Conservation (phyloP, 2,113 vertebrate species). For the Gallinago paraguaiae region DNA sequence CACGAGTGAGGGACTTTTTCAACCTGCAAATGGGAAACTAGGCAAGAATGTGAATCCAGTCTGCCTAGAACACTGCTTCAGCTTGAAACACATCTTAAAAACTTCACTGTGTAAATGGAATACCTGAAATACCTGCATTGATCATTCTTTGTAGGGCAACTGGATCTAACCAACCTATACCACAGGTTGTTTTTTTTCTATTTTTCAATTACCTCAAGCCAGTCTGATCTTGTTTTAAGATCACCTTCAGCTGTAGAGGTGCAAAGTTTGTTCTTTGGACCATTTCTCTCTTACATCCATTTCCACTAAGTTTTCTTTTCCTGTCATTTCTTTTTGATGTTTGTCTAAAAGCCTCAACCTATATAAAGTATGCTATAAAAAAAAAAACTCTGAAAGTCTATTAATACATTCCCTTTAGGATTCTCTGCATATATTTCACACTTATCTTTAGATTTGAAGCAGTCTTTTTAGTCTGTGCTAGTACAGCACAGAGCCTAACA, state of each 20-base stretch:
- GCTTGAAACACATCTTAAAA: background rate
- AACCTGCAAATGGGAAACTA: background rate
- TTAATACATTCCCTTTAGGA: background rate
- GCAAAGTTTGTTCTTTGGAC: background rate
- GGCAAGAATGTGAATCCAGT: background rate
- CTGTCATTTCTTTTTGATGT: background rate
- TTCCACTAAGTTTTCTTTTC: background rate
- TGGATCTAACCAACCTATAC: background rate
- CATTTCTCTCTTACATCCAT: background rate
- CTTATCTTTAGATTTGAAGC: background rate
- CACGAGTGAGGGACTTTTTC: background rate
- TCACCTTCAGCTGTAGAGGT: background rate
- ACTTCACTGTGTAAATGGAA: background rate
- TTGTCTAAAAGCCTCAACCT: background rate
- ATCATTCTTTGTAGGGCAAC: background rate
- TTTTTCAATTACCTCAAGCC: background rate
- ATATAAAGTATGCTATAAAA: background rate
- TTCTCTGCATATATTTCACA: slow-evolving; percentile 2
- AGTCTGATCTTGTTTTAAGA: background rate
- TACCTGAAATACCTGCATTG: background rate
- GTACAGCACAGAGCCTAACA: background rate
- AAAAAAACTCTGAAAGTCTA: background rate
- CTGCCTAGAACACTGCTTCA: background rate
- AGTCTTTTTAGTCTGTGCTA: background rate
- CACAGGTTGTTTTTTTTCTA: rapidly evolving